These are phyloP conservation scores for Mimumesa dahlbomi DNA, from an alignment of 2,888 invertebrate genomes.

Conservation along the genomic window DNA sequence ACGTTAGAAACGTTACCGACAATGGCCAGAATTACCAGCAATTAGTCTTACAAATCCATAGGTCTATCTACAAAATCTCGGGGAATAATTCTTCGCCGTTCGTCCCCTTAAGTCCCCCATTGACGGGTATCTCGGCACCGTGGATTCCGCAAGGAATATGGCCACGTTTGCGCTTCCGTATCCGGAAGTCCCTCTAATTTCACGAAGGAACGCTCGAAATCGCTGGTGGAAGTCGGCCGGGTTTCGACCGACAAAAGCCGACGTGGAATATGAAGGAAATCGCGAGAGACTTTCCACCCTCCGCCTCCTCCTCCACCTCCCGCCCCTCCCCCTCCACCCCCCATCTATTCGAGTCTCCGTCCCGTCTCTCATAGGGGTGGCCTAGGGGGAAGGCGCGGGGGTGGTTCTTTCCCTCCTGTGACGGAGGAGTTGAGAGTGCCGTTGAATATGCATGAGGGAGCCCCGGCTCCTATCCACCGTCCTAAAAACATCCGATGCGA, in stretches of 20 bases:
- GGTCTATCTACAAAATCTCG: too few relatives aligned
- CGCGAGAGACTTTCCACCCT: constrained; percentile 65
- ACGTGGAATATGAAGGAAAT: constrained; percentile 68
- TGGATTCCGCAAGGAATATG: not conserved
- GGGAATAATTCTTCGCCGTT: constrained; percentile 1
- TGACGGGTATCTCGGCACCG: not conserved
- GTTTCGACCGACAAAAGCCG: constrained; percentile 60
- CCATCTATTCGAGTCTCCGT: constrained; percentile 60
- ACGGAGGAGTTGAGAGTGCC: constrained; percentile 80
- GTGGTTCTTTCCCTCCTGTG: constrained; percentile 80
- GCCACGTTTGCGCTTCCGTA: not conserved
- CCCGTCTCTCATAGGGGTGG: constrained; percentile 66
- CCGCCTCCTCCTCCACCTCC: constrained; percentile 25
- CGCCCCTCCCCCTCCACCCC: constrained; percentile 14
- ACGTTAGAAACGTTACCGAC: too few relatives aligned
- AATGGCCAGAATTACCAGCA: too few relatives aligned
- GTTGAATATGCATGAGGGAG: constrained; percentile 80
- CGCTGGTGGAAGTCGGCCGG: constrained; percentile 46
- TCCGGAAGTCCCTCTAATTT: constrained; percentile 33
- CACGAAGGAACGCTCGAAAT: constrained; percentile 32
- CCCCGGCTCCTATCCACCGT: constrained; percentile 78
- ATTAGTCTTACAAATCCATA: too few relatives aligned
- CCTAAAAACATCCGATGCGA: constrained; percentile 78
- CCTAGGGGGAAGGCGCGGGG: constrained; percentile 69
- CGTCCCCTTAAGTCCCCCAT: too few relatives aligned